Evolutionary conservation across 2,888 invertebrate genomes (phyloP), one percentile per base, ranked within the genome.

Genomic region (Drosophila kuntzei): DNA sequence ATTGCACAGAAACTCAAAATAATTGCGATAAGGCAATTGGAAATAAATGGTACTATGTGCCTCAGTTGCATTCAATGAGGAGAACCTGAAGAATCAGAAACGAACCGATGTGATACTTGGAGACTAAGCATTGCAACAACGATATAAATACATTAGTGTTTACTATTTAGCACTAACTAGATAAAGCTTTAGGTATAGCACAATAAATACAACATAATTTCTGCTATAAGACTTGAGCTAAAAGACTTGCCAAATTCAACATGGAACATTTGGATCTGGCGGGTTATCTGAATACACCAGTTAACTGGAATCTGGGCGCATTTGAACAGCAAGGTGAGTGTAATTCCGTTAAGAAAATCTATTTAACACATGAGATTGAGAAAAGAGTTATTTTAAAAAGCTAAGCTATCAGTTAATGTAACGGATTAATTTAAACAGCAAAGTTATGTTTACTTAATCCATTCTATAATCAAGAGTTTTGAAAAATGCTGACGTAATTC

Each of bases 181-280:
- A 34, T 34, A 60, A 60, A 57, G 16, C 36, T 7, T 16, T 64
- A 29, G 32, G 34, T 53, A 53, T 41, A 53, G 18, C n/a, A 18
- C 16, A 59, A 16, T 8, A 44, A 50, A 41, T 5, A 36, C 18
- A 66, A 46, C 5, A 3, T 9, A 12, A 37, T 18, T 22, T 16
- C 44, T 11, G 5, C 11, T 0, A 14, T 11, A 68, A 59, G 41
- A 63, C 46, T 60, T 63, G 46, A 59, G 80, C 75, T 62, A 49
- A 65, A 55, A 54, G 44, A 59, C 65, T 80, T 80, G 66, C 71
- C 79, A 75, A 65, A 68, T 64, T 58, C 53, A 64, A 43, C 12
- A 92, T 92, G 92, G 92, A 92, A 69, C 92, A 92, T 65, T 82
- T 92, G 81, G 92, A 92, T 78, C 81, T 92, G 63, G 92, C 91